A percentile compares a stretch with the other conserved stretches of the same genome.
These are phyloP conservation scores for Burhinus bistriatus DNA, from an alignment of 2,113 vertebrate genomes.

Conservation along the genomic window DNA sequence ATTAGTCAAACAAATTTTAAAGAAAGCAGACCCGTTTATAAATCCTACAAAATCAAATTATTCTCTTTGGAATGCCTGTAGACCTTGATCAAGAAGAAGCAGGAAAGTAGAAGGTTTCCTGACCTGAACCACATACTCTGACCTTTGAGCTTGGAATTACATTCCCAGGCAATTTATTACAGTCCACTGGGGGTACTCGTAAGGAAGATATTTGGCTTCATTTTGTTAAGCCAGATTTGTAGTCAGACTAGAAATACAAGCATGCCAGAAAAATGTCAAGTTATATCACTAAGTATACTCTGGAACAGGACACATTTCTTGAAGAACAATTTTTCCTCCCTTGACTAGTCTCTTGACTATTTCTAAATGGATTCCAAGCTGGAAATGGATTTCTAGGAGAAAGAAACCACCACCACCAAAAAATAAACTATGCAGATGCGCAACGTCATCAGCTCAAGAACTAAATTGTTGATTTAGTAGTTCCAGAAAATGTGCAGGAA, in stretches of 20 bases:
- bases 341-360: not conserved
- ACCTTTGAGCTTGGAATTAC: slow-evolving; percentile 26
- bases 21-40: not conserved
- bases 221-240: slow-evolving; percentile 2
- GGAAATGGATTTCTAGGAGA: slow-evolving; percentile 24
- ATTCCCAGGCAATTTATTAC: slow-evolving; percentile 16
- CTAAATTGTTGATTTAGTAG: not conserved
- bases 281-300: not conserved
- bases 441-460: not conserved
- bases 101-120: slow-evolving; percentile 17
- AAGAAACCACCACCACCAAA: not conserved
- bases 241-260: not conserved
- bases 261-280: slow-evolving; percentile 14
- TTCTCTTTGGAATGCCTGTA: slow-evolving; percentile 4
- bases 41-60: not conserved
- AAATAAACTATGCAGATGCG: not conserved
- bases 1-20: not conserved
- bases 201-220: slow-evolving; percentile 7
- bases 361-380: slow-evolving; percentile 2
- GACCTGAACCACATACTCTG: slow-evolving; percentile 27
- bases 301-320: not conserved
- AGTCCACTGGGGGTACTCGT: not conserved
- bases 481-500: not conserved
- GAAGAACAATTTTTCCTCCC: not conserved
- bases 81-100: not conserved